Percentiles rank a stretch among this genome's conserved stretches.
Evolutionary conservation across 1,140 invertebrate species (phyloP).

Genomic region (Uloborus diversus): DNA sequence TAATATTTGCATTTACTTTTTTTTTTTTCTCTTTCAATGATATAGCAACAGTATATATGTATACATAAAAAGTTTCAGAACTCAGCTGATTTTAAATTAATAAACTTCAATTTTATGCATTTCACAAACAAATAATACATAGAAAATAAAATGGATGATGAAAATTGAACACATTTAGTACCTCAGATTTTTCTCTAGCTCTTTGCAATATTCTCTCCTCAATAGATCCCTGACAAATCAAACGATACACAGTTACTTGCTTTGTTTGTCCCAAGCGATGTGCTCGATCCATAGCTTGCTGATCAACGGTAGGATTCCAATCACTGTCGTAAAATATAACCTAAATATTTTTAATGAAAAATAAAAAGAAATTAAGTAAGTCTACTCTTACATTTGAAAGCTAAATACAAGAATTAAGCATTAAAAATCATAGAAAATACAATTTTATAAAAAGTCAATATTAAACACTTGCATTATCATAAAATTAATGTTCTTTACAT

Average conservation of each 20-base stretch:
- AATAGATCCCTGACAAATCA: constrained; percentile 91
- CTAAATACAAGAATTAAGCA: not conserved
- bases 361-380: not conserved
- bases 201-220: constrained; percentile 90
- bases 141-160: not conserved
- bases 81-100: no score
- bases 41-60: no score
- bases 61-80: no score
- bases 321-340: constrained; percentile 99
- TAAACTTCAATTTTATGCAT: not conserved
- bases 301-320: constrained; percentile 98
- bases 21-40: no score
- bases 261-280: constrained; percentile 78
- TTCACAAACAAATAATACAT: not conserved
- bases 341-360: constrained; percentile 65
- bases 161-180: constrained; percentile 63
- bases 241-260: constrained; percentile 85
- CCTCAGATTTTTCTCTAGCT: constrained; percentile 90
- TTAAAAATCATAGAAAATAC: not conserved
- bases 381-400: no score
- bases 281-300: constrained; percentile 93
- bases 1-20: no score
- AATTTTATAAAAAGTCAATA: not conserved
- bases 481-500: no score
- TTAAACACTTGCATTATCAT: no score